phyloP scores from a whole-genome alignment of 1,140 invertebrate species.

The Ceratosolen solmsi region DNA sequence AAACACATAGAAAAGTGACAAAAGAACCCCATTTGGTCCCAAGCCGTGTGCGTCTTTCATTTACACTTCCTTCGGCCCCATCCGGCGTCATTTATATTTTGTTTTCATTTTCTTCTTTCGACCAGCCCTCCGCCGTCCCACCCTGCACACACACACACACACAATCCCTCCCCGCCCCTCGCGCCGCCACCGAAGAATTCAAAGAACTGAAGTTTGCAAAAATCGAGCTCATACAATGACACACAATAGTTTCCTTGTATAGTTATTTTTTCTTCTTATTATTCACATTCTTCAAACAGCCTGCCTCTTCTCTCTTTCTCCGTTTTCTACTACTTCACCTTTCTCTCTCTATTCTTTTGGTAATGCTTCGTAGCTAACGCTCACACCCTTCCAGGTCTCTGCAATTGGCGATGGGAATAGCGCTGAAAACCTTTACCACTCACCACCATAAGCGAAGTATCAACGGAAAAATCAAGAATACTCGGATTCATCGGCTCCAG shows the following conservation, averaged over 20 bases:
- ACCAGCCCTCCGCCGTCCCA: no score
- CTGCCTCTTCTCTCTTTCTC: constrained; percentile 36
- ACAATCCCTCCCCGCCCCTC: no score
- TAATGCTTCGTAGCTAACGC: constrained; percentile 71
- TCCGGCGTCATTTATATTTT: constrained; percentile 41
- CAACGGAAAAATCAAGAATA: constrained; percentile 52
- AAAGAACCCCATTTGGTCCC: constrained; percentile 40
- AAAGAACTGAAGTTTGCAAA: constrained; percentile 43
- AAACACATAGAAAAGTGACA: constrained; percentile 12
- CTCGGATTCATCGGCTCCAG: constrained; percentile 42
- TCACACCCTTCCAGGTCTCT: constrained; percentile 70
- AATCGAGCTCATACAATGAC: constrained; percentile 44
- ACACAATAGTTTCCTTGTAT: constrained; percentile 54
- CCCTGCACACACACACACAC: no score
- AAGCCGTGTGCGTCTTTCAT: constrained; percentile 43
- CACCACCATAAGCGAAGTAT: constrained; percentile 31
- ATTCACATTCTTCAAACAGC: constrained; percentile 47
- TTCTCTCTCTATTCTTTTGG: constrained; percentile 56
- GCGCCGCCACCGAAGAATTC: background rate
- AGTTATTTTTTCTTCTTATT: constrained; percentile 53
- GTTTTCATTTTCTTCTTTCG: constrained; percentile 29
- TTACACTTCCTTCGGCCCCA: constrained; percentile 41
- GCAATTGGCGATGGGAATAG: constrained; percentile 48
- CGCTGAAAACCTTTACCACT: constrained; percentile 28
- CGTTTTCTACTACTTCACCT: constrained; percentile 46